Conservation (phyloP, 2,888 invertebrate genomes). For the Nebria salina region DNA sequence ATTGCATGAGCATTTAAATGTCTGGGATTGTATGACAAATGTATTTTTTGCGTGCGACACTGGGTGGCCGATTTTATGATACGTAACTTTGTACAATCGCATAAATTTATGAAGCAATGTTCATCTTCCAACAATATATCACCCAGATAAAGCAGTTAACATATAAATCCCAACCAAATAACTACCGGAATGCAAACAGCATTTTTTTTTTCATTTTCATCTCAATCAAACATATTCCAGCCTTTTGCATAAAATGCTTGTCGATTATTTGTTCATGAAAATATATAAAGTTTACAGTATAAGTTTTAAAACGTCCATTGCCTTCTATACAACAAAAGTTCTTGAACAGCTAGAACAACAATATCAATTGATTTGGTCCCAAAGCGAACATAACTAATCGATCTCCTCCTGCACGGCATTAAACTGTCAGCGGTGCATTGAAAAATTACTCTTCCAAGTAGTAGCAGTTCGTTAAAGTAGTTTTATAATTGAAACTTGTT, state of each 20-base stretch:
- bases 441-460: background rate
- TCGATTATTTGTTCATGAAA: too few relatives aligned
- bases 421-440: background rate
- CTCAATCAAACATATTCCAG: background rate
- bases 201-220: background rate
- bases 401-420: background rate
- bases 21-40: background rate
- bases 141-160: background rate
- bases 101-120: background rate
- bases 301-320: too few relatives aligned
- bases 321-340: too few relatives aligned
- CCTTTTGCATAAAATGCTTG: too few relatives aligned
- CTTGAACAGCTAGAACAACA: background rate
- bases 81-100: background rate
- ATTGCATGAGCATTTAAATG: background rate
- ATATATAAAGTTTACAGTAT: too few relatives aligned
- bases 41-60: background rate
- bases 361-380: background rate
- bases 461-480: background rate
- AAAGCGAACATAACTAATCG: background rate
- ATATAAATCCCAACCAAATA: background rate
- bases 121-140: background rate
- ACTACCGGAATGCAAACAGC: background rate
- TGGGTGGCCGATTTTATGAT: background rate
- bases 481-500: constrained; percentile 1